Evolutionary conservation across 2,888 invertebrate genomes (phyloP).

Genomic region (Biston stratarius): DNA sequence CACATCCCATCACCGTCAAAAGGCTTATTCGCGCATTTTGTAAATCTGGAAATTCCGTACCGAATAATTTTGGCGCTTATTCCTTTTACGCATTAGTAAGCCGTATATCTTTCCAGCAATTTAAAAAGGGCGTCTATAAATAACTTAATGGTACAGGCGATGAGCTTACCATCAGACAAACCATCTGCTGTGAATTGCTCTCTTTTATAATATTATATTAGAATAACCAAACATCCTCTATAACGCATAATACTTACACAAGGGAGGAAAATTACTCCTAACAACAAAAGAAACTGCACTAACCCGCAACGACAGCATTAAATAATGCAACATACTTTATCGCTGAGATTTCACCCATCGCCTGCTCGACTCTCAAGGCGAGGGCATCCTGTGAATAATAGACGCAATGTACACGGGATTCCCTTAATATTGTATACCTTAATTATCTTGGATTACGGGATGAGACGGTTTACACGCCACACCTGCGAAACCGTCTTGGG

Average conservation of each 20-base stretch:
- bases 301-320: constrained; percentile 34
- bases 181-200: too few relatives aligned
- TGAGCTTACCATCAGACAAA: too few relatives aligned
- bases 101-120: too few relatives aligned
- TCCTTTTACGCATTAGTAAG: too few relatives aligned
- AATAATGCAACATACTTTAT: constrained; percentile 48
- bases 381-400: constrained; percentile 62
- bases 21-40: too few relatives aligned
- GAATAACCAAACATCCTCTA: too few relatives aligned
- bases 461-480: constrained; percentile 44
- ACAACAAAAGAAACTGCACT: constrained; percentile 36
- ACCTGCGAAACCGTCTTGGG: constrained; percentile 45
- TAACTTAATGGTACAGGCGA: too few relatives aligned
- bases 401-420: constrained; percentile 51
- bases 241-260: not conserved
- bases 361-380: constrained; percentile 32
- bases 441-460: constrained; percentile 60
- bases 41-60: too few relatives aligned
- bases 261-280: not conserved
- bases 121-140: too few relatives aligned
- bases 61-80: too few relatives aligned
- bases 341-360: constrained; percentile 51
- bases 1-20: too few relatives aligned
- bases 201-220: too few relatives aligned
- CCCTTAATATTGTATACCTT: constrained; percentile 62